Evolutionary conservation across 1,140 invertebrate genomes (phyloP), one percentile per base, ranked within the genome.

Genomic region (Oryctes rhinoceros): DNA sequence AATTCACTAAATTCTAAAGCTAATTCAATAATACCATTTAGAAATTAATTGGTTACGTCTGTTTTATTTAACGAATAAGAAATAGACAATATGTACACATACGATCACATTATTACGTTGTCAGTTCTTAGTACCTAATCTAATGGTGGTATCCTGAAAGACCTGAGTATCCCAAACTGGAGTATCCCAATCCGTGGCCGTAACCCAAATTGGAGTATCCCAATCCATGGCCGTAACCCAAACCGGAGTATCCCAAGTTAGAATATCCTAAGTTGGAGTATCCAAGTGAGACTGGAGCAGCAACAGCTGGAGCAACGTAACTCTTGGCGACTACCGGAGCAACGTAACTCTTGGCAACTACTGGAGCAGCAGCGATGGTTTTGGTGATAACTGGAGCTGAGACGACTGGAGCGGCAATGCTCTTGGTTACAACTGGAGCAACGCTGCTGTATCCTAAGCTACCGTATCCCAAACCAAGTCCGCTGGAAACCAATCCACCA

Each of bases 371-470:
- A 7, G 71, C 71, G 71, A 24, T 24, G 13, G 18, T 74, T 35
- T 74, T 74, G 15, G 71, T 74, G 20, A 74, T 24, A 74, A 44
- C 9, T 44, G 39, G 39, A 7, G 39, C 39, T 10, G 39, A 44
- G 39, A 44, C 39, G 39, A 74, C 5, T 30, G 71, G 71, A 18
- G 71, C 7, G 4, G 71, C 53, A 62, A 18, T 18, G 71, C 20
- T 74, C 71, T 74, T 74, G 71, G 71, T 15, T 13, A 74, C 30
- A 74, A 74, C 24, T 35, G 71, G 71, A 24, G 71, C 71, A 74
- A 24, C 15, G 53, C 4, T 62, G 53, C 53, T 62, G 37, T 74
- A 74, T 74, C 71, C 71, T 24, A 74, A 15, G 6, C 71, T 18
- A 15, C 53, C 13, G 3, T 62, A 62, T 62, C 53, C 53, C 20